A percentile compares a stretch with the other conserved stretches of the same genome.
Conservation (phyloP, 2,888 invertebrate genomes). For the Cerastis rubricosa region DNA sequence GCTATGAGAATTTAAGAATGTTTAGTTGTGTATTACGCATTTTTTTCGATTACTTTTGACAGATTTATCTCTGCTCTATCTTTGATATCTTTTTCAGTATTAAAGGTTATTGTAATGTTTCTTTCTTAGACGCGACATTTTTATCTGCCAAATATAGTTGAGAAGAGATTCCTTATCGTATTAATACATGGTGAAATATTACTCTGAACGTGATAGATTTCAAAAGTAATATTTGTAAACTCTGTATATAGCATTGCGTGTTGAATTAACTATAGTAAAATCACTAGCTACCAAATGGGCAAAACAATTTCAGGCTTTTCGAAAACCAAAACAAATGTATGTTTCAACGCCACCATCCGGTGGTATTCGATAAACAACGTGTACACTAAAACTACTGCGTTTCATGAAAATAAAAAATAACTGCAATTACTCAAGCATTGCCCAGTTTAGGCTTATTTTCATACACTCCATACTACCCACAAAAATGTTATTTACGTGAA, state of each 20-base stretch:
- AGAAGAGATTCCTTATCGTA: neutral
- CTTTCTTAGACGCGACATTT: neutral
- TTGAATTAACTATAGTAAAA: constrained; percentile 5
- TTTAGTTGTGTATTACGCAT: constrained; percentile 21
- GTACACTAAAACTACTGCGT: constrained; percentile 26
- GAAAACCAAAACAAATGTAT: constrained; percentile 52
- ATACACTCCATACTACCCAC: constrained; percentile 10
- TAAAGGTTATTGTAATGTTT: constrained; percentile 1
- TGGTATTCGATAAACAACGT: constrained; percentile 61
- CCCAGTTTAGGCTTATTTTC: constrained; percentile 29
- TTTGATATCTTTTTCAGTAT: constrained; percentile 9
- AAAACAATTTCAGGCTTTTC: constrained; percentile 33
- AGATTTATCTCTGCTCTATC: constrained; percentile 24
- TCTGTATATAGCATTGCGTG: no score
- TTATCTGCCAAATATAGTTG: constrained; percentile 1
- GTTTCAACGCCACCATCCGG: constrained; percentile 50
- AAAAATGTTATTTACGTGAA: constrained; percentile 54
- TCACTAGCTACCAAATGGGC: constrained; percentile 4
- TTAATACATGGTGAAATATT: neutral
- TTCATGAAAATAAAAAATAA: constrained; percentile 52
- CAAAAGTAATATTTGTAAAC: neutral
- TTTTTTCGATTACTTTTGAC: constrained; percentile 28
- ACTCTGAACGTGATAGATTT: neutral
- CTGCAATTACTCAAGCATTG: constrained; percentile 35
- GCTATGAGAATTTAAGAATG: constrained; percentile 36